phyloP scores from a whole-genome alignment of 2,113 vertebrate species.

The Carollia perspicillata region DNA sequence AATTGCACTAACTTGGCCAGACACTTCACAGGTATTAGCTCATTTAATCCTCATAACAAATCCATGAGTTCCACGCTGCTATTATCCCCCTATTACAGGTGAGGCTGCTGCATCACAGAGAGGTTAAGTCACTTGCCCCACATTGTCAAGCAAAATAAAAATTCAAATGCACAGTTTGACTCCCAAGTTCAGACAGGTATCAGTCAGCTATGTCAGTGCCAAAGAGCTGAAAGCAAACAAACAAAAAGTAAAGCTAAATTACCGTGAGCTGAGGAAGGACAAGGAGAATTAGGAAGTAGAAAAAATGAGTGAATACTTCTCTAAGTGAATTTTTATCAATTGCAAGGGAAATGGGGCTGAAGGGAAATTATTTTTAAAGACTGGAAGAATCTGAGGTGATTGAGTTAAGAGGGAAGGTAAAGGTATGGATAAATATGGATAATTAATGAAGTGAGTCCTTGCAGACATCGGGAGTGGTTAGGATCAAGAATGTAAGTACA shows the following conservation, averaged over 20 bases:
- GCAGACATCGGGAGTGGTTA: not conserved
- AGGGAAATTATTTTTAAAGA: not conserved
- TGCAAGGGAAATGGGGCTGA: not conserved
- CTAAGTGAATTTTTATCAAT: not conserved
- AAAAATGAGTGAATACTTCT: not conserved
- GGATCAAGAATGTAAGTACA: not conserved
- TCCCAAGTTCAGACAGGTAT: not conserved
- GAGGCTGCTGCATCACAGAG: not conserved
- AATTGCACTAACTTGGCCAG: not conserved
- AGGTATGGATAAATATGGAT: not conserved
- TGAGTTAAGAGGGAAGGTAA: not conserved
- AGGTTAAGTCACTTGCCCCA: not conserved
- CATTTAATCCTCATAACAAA: not conserved
- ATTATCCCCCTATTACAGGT: not conserved
- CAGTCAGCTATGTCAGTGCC: not conserved
- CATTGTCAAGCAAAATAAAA: not conserved
- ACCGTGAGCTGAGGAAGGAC: not conserved
- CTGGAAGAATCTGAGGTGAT: not conserved
- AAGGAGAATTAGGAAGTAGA: not conserved
- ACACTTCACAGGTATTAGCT: not conserved
- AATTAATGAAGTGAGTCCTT: not conserved
- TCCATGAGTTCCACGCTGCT: not conserved
- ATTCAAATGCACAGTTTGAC: not conserved
- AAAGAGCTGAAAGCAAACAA: not conserved
- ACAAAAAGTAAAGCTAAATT: not conserved